Evolutionary conservation across 1,140 invertebrate species (phyloP).

Genomic region (Idris sp.): DNA sequence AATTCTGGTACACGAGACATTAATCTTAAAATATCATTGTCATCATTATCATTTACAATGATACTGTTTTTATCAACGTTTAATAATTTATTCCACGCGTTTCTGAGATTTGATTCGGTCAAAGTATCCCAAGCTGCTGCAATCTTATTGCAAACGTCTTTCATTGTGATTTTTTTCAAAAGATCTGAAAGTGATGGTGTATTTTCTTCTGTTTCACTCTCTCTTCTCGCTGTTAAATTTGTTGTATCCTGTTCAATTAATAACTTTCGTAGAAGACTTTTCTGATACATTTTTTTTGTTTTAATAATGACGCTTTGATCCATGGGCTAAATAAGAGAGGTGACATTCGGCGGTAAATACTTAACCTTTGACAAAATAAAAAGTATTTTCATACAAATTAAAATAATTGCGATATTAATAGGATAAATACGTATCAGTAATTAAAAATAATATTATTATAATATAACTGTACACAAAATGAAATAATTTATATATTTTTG

Average conservation of each 20-base stretch:
- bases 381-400: too few relatives aligned
- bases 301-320: slow-evolving; percentile 67
- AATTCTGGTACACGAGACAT: slow-evolving; percentile 8
- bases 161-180: slow-evolving; percentile 56
- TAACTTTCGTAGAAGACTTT: slow-evolving; percentile 40
- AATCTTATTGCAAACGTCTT: slow-evolving; percentile 28
- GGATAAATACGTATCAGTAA: too few relatives aligned
- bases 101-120: slow-evolving; percentile 1
- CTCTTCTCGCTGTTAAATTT: neutral
- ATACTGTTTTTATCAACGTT: neutral
- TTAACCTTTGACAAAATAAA: too few relatives aligned
- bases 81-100: slow-evolving; percentile 15
- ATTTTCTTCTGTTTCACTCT: slow-evolving; percentile 7
- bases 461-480: too few relatives aligned
- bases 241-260: slow-evolving; percentile 21
- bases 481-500: too few relatives aligned
- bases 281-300: slow-evolving; percentile 53
- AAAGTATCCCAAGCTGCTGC: neutral
- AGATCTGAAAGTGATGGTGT: too few relatives aligned
- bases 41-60: neutral
- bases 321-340: neutral
- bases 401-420: neutral
- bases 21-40: neutral
- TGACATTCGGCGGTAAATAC: neutral
- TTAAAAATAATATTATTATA: too few relatives aligned